Evolutionary conservation across 2,888 invertebrate genomes (phyloP).

Genomic region (Lasioglossum lativentre): DNA sequence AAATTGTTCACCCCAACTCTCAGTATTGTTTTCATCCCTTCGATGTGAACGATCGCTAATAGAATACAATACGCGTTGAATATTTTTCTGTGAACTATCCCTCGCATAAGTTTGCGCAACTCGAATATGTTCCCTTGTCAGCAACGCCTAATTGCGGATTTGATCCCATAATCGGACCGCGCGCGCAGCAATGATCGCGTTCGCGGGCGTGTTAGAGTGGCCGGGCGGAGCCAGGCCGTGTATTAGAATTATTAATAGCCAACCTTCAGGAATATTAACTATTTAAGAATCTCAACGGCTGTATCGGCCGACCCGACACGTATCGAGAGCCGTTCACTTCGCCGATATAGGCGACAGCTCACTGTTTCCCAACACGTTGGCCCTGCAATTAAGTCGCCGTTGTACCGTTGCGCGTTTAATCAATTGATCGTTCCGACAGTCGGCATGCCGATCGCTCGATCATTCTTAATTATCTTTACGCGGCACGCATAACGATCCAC

Average conservation of each 20-base stretch:
- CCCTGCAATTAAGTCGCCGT: conserved; percentile 64
- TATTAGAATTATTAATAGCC: conserved; percentile 80
- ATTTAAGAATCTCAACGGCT: conserved; percentile 77
- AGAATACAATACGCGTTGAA: background rate
- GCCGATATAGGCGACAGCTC: conserved; percentile 63
- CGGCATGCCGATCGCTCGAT: conserved; percentile 44
- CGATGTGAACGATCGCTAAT: background rate
- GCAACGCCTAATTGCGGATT: conserved; percentile 39
- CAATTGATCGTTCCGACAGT: conserved; percentile 48
- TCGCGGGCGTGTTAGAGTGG: conserved; percentile 71
- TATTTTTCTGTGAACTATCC: background rate
- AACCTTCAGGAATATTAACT: conserved; percentile 83
- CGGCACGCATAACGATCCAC: conserved; percentile 16
- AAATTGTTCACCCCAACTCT: no score
- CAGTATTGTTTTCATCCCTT: background rate
- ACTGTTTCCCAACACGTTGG: conserved; percentile 65
- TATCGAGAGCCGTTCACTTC: conserved; percentile 70
- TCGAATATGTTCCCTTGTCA: background rate
- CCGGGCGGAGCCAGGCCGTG: conserved; percentile 68
- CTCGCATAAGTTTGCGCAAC: background rate
- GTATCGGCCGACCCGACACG: conserved; percentile 55
- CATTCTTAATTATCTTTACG: conserved; percentile 50
- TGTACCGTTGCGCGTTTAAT: conserved; percentile 47
- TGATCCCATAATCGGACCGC: conserved; percentile 49
- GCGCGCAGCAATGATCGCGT: conserved; percentile 52